A percentile compares a stretch with the other conserved stretches of the same genome.
These are phyloP conservation scores for Muntiacus muntjak DNA, from an alignment of 2,113 vertebrate genomes.

Conservation along the genomic window DNA sequence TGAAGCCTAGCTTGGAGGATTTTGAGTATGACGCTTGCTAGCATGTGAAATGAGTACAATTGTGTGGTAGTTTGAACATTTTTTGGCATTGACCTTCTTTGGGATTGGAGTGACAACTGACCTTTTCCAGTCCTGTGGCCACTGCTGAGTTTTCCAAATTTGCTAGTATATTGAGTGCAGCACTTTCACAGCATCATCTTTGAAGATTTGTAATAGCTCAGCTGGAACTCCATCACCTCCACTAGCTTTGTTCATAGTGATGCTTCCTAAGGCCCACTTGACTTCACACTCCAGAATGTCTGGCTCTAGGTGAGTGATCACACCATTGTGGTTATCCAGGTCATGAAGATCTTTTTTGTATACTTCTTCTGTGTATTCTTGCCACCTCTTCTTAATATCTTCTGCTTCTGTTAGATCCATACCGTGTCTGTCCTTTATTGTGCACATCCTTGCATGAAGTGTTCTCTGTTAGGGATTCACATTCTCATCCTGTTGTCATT, in stretches of 20 bases:
- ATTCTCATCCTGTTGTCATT: neutral
- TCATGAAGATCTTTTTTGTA: neutral
- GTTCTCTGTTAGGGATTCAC: neutral
- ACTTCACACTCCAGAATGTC: neutral
- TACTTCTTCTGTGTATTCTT: neutral
- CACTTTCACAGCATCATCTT: neutral
- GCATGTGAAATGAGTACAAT: neutral
- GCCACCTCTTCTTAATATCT: neutral
- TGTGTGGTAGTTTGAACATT: neutral
- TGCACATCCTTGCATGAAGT: neutral
- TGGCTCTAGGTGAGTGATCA: neutral
- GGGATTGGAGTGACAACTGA: neutral
- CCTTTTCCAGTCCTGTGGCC: neutral
- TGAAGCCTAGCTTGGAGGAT: neutral
- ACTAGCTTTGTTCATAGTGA: neutral
- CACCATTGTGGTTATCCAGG: neutral
- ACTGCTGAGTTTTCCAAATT: neutral
- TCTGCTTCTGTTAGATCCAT: neutral
- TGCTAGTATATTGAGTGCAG: neutral
- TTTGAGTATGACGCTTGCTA: neutral
- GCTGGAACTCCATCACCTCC: neutral
- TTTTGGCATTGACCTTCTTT: neutral
- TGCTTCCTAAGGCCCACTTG: neutral
- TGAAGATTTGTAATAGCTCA: neutral
- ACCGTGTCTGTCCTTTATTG: neutral